These are phyloP conservation scores for Arbacia lixula DNA, from an alignment of 53 echinoderm and acorn worm genomes.

Conservation along the genomic window DNA sequence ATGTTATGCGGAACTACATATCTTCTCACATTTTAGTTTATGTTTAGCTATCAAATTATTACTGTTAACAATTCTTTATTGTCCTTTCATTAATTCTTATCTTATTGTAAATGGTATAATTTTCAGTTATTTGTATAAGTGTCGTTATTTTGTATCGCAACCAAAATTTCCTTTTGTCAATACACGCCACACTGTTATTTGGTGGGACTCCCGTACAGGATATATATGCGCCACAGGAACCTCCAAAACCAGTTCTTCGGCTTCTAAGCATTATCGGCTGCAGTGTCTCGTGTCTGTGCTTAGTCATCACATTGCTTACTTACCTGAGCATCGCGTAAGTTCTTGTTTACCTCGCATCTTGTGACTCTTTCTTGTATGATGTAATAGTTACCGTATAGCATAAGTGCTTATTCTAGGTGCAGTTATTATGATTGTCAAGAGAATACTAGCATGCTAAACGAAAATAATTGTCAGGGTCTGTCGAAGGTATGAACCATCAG, in stretches of 20 bases:
- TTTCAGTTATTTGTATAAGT: background rate
- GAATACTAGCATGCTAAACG: no score
- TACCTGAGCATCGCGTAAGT: background rate
- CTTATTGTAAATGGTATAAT: background rate
- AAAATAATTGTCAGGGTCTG: no score
- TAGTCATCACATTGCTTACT: background rate
- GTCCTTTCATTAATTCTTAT: no score
- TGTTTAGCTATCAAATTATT: background rate
- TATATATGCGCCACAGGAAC: background rate
- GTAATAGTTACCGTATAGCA: no score
- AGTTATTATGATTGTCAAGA: no score
- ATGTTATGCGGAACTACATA: no score
- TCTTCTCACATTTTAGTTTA: background rate
- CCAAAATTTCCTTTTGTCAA: background rate
- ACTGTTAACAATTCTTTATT: no score
- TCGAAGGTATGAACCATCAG: no score
- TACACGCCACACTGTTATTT: background rate
- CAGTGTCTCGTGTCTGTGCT: slow-evolving; percentile 4
- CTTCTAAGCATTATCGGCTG: background rate
- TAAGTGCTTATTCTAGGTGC: no score
- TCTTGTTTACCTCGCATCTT: no score
- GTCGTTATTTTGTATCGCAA: background rate
- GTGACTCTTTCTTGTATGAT: no score
- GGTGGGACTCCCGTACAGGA: background rate
- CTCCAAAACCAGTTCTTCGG: background rate